Conservation (phyloP, 2,797 vertebrate species). For the Arnoldichthys spilopterus region DNA sequence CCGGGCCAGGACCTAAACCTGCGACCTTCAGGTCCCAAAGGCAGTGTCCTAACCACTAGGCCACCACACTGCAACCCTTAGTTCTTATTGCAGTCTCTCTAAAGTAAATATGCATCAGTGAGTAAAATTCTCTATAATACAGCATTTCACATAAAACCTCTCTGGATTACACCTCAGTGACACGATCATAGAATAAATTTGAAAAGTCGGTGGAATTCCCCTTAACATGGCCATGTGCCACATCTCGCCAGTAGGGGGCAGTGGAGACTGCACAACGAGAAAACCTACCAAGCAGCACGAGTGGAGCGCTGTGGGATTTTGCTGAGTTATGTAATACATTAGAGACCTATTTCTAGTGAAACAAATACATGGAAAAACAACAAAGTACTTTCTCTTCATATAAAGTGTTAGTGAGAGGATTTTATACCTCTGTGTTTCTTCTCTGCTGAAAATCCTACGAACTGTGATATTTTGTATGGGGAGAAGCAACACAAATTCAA, state of each 20-base stretch:
- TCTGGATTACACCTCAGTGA: neutral
- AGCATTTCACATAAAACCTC: neutral
- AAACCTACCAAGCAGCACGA: neutral
- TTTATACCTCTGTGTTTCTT: slow-evolving; percentile 11
- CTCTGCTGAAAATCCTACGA: neutral
- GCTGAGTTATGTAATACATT: slow-evolving; percentile 21
- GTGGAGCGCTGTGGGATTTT: slow-evolving; percentile 14
- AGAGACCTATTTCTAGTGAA: slow-evolving; percentile 8
- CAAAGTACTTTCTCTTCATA: slow-evolving; percentile 13
- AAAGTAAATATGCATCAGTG: neutral
- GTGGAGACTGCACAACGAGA: slow-evolving; percentile 45
- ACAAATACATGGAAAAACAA: neutral
- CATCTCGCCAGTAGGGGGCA: slow-evolving; percentile 57
- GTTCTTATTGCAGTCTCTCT: neutral
- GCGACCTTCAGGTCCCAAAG: too few species aligned
- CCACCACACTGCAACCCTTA: neutral
- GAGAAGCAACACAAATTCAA: neutral
- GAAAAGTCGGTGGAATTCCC: neutral
- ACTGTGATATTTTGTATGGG: neutral
- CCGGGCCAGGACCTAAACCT: too few species aligned
- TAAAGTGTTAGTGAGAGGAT: slow-evolving; percentile 18
- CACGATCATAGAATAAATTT: neutral
- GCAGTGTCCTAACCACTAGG: too few species aligned
- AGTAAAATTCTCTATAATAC: neutral
- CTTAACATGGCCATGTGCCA: slow-evolving; percentile 25